Conservation (phyloP, 1,140 invertebrate genomes). For the Cephus cinctus region DNA sequence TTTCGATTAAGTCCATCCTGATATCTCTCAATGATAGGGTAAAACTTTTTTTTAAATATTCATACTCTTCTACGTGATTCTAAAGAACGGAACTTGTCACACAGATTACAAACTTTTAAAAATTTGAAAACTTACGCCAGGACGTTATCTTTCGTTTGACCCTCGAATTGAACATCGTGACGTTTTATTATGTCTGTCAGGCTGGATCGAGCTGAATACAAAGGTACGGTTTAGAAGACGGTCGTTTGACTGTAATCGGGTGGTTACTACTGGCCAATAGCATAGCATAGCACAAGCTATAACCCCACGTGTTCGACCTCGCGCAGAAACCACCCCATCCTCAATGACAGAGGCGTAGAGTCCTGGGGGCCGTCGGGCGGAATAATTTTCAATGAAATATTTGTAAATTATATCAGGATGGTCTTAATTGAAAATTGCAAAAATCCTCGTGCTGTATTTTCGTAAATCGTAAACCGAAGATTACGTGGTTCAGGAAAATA, state of each 20-base stretch:
- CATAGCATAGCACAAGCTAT: not conserved
- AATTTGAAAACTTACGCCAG: not conserved
- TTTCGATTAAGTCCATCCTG: not conserved
- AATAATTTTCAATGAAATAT: too few relatives aligned
- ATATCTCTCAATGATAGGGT: not conserved
- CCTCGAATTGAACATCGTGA: conserved; percentile 1
- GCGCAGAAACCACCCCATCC: not conserved
- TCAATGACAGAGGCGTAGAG: not conserved
- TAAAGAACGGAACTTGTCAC: not conserved
- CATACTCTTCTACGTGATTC: not conserved
- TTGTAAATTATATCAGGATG: too few relatives aligned
- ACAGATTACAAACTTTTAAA: not conserved
- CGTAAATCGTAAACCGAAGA: too few relatives aligned
- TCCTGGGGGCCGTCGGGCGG: too few relatives aligned
- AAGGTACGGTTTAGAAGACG: not conserved
- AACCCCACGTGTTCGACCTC: not conserved
- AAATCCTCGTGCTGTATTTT: too few relatives aligned
- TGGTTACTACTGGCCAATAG: not conserved
- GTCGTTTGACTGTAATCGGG: not conserved
- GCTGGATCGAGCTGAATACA: not conserved
- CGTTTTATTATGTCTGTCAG: not conserved
- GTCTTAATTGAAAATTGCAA: too few relatives aligned
- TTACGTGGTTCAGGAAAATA: too few relatives aligned
- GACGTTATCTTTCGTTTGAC: not conserved
- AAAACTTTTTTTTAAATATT: not conserved